Base-by-base conservation (phyloP, 2,888 invertebrate genomes). In the Eumerus sabulonum region DNA sequence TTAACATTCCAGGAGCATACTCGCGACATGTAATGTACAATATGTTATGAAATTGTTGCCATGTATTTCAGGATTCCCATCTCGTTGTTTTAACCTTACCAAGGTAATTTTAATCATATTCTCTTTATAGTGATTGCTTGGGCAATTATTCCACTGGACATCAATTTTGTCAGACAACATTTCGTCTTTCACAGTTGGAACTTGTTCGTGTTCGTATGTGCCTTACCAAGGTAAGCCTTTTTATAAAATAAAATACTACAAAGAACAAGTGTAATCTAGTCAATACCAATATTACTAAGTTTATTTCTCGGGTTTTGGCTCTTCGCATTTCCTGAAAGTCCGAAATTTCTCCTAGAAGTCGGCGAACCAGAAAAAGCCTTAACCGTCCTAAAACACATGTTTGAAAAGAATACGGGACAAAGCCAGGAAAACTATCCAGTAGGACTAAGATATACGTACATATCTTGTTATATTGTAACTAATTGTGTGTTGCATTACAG, bases 101-200 rank as follows among this genome's bases (percentile, higher is more conserved):
- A n/a, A n/a, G n/a, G n/a, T n/a, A n/a, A n/a, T n/a, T n/a, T n/a
- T n/a, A n/a, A n/a, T n/a, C n/a, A n/a, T n/a, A n/a, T n/a, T n/a
- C n/a, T n/a, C n/a, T 86, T 87, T 27, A 7, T 87, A 94, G 94
- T 93, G 85, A 93, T 94, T 84, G 95, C 94, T 0, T 95, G 94
- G 94, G 90, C 92, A 45, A 93, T 94, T 86, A 94, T 95, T 85
- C 94, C 95, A 0, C 90, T 94, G 86, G 87, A 91, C 77, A 92
- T 93, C 82, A 90, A 91, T 67, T 91, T 92, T 11, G n/a, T 82
- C 90, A 27, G 91, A 62, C 90, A 90, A 35, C 90, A 82, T 54
- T 94, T 94, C 89, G 91, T 92, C 16, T 95, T 93, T 87, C 92
- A 93, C 84, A 94, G 94, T 17, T 95, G 95, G 95, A 94, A 95